phyloP scores from a whole-genome alignment of 2,797 vertebrate species.

The Epinephelus awoara region DNA sequence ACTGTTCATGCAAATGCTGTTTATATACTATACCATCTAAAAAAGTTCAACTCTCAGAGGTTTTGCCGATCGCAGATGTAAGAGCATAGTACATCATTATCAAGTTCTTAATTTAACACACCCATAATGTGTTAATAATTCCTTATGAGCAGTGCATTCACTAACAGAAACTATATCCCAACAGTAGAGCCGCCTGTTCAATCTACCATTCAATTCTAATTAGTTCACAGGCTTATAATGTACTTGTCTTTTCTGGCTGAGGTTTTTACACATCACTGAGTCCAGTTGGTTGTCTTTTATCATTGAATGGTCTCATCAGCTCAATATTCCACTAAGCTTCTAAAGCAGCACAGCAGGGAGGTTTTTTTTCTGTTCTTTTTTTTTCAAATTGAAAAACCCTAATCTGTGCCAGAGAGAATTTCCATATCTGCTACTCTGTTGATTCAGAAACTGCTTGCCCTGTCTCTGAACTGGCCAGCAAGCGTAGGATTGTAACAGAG shows the following conservation, averaged over 20 bases:
- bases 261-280: slow-evolving; percentile 67
- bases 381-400: slow-evolving; percentile 48
- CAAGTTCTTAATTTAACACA: slow-evolving; percentile 22
- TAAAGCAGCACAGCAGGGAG: slow-evolving; percentile 49
- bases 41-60: slow-evolving; percentile 7
- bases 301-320: slow-evolving; percentile 57
- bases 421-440: slow-evolving; percentile 55
- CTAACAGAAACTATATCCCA: slow-evolving; percentile 31
- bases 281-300: slow-evolving; percentile 66
- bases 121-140: slow-evolving; percentile 51
- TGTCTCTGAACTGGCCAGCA: slow-evolving; percentile 54
- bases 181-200: slow-evolving; percentile 52
- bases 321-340: slow-evolving; percentile 62
- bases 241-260: slow-evolving; percentile 62
- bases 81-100: slow-evolving; percentile 15
- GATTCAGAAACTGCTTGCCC: slow-evolving; percentile 52
- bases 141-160: slow-evolving; percentile 35
- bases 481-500: slow-evolving; percentile 24
- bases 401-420: slow-evolving; percentile 66
- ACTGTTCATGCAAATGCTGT: background rate
- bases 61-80: slow-evolving; percentile 20
- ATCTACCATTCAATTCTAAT: slow-evolving; percentile 66
- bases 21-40: background rate
- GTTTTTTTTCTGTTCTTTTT: slow-evolving; percentile 15
- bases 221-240: slow-evolving; percentile 66